These are phyloP conservation scores for Coccyzus lansbergi DNA, from an alignment of 2,797 vertebrate species.

Conservation along the genomic window DNA sequence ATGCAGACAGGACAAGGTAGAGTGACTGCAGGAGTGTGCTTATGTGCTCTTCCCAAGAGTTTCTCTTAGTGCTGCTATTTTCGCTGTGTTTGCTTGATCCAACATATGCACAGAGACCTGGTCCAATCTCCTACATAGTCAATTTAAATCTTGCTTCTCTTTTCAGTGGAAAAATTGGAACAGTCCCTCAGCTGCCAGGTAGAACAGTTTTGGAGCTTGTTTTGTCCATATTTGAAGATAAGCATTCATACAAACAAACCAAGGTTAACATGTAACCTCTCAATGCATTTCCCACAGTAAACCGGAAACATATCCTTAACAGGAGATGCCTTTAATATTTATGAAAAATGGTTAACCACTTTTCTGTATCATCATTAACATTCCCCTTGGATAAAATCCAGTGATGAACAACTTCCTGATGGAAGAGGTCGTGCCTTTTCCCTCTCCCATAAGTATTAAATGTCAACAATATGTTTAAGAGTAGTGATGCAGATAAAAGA, in stretches of 20 bases:
- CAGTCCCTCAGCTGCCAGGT: neutral
- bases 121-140: neutral
- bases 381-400: slow-evolving; percentile 64
- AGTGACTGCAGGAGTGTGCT: neutral
- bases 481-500: slow-evolving; percentile 37
- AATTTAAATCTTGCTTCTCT: neutral
- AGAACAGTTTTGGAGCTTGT: neutral
- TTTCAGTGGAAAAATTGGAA: neutral
- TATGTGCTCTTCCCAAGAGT: neutral
- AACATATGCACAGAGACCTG: neutral
- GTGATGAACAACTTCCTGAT: slow-evolving; percentile 80
- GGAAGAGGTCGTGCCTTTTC: slow-evolving; percentile 61
- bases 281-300: slow-evolving; percentile 70
- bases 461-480: slow-evolving; percentile 47
- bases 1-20: neutral
- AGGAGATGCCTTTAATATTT: slow-evolving; percentile 65
- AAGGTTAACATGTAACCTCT: slow-evolving; percentile 28
- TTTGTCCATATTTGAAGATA: neutral
- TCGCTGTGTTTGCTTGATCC: neutral
- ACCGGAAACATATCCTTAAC: slow-evolving; percentile 59
- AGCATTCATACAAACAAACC: slow-evolving; percentile 30
- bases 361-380: slow-evolving; percentile 69
- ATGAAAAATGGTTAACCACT: slow-evolving; percentile 61
- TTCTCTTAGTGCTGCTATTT: neutral
- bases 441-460: slow-evolving; percentile 62